Percentiles rank a stretch among this genome's conserved stretches.
Conservation (phyloP, 2,888 invertebrate species). For the Mesochorus sp. region DNA sequence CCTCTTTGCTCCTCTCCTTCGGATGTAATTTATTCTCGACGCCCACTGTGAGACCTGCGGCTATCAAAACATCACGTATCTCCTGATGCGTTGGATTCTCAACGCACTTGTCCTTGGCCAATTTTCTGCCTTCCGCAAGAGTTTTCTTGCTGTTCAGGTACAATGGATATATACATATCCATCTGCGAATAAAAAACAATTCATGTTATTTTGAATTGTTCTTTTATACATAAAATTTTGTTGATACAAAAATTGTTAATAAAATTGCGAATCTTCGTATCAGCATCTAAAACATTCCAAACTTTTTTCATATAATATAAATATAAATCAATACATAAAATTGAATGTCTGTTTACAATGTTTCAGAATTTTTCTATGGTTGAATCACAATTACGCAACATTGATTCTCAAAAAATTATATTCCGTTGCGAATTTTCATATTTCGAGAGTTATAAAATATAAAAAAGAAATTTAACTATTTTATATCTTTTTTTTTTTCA, state of each 20-base stretch:
- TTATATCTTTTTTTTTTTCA: no score
- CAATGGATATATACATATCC: slow-evolving; percentile 98
- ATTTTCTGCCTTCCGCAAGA: slow-evolving; percentile 92
- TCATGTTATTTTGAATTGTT: background rate
- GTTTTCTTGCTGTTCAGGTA: slow-evolving; percentile 98
- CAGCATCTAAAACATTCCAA: no score
- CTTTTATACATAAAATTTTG: background rate
- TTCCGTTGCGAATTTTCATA: no score
- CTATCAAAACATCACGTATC: slow-evolving; percentile 94
- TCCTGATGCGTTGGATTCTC: slow-evolving; percentile 98
- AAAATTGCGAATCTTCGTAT: no score
- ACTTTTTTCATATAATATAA: no score
- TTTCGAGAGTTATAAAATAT: no score
- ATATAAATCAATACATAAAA: no score
- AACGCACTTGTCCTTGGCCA: slow-evolving; percentile 93
- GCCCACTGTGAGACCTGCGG: slow-evolving; percentile 92
- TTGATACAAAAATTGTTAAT: background rate
- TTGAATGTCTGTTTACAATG: no score
- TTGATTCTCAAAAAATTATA: no score
- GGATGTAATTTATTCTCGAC: slow-evolving; percentile 97
- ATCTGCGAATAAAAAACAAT: slow-evolving; percentile 83
- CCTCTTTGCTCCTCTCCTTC: slow-evolving; percentile 95
- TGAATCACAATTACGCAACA: no score
- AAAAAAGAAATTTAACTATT: no score
- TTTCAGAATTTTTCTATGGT: no score